Evolutionary conservation across 2,888 invertebrate species (phyloP).

Genomic region (Pseudococcus longispinus): DNA sequence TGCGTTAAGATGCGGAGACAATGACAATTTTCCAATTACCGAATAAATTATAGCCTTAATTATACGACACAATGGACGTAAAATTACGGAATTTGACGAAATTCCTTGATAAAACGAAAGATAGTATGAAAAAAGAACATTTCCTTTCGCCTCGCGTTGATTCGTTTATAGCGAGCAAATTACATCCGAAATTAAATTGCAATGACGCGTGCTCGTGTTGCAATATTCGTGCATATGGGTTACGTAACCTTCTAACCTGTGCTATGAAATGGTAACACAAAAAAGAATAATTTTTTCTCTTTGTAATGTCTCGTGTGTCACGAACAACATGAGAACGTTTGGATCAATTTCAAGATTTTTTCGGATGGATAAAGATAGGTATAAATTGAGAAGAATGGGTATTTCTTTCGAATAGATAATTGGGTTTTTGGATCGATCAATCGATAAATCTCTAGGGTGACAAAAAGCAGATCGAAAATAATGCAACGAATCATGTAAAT

Average conservation of each 20-base stretch:
- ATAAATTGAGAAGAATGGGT: background rate
- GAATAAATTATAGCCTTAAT: background rate
- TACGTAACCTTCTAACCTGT: constrained; percentile 25
- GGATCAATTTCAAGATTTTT: background rate
- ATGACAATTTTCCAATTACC: background rate
- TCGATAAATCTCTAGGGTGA: background rate
- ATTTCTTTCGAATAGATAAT: no score
- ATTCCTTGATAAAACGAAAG: background rate
- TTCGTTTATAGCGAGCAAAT: background rate
- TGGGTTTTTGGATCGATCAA: no score
- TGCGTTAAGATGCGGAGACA: background rate
- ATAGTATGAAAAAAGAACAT: background rate
- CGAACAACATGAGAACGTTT: background rate
- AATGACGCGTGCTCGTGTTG: background rate
- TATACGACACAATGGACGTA: background rate
- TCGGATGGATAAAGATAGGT: background rate
- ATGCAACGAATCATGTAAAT: no score
- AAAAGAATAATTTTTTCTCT: background rate
- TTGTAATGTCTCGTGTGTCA: background rate
- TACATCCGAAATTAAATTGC: background rate
- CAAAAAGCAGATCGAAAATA: background rate
- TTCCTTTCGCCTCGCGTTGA: background rate
- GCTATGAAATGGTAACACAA: constrained; percentile 15
- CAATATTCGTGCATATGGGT: background rate
- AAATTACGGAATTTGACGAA: background rate